phyloP scores from a whole-genome alignment of 2,888 invertebrate genomes.

The Elaeidobius kamerunicus region DNA sequence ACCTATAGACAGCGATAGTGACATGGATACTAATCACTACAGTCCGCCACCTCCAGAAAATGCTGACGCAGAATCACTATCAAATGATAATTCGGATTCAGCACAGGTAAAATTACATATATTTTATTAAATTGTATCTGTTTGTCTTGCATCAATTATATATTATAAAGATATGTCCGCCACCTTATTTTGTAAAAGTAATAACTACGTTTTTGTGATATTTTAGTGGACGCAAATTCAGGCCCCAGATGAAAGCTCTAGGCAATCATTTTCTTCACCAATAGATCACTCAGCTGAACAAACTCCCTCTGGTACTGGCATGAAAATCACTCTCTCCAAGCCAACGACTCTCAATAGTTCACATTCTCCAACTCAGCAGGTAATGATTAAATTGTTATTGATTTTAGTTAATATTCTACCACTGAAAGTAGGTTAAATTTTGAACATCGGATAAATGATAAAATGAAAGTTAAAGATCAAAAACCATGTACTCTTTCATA shows the following conservation, averaged over 20 bases:
- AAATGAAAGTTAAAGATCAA: too few relatives aligned
- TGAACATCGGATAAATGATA: too few relatives aligned
- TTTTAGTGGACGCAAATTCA: conserved; percentile 49
- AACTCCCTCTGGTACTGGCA: conserved; percentile 44
- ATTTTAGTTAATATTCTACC: not conserved
- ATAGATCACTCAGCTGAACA: conserved; percentile 44
- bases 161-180: too few relatives aligned
- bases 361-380: conserved; percentile 47
- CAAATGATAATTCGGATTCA: conserved; percentile 41
- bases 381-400: conserved; percentile 28
- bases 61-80: conserved; percentile 35
- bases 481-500: too few relatives aligned
- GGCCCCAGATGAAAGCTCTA: conserved; percentile 50
- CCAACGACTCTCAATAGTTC: conserved; percentile 43
- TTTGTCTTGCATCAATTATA: too few relatives aligned
- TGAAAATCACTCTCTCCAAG: conserved; percentile 49
- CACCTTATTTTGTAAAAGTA: too few relatives aligned
- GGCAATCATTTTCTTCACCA: conserved; percentile 49
- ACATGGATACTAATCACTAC: conserved; percentile 47
- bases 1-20: conserved; percentile 71
- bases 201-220: too few relatives aligned
- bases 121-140: too few relatives aligned
- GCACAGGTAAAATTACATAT: conserved; percentile 44
- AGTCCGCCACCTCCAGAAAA: conserved; percentile 42
- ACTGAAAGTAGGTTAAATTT: too few relatives aligned